Evolutionary conservation across 2,113 vertebrate genomes (phyloP).

Genomic region (Chamaea fasciata): DNA sequence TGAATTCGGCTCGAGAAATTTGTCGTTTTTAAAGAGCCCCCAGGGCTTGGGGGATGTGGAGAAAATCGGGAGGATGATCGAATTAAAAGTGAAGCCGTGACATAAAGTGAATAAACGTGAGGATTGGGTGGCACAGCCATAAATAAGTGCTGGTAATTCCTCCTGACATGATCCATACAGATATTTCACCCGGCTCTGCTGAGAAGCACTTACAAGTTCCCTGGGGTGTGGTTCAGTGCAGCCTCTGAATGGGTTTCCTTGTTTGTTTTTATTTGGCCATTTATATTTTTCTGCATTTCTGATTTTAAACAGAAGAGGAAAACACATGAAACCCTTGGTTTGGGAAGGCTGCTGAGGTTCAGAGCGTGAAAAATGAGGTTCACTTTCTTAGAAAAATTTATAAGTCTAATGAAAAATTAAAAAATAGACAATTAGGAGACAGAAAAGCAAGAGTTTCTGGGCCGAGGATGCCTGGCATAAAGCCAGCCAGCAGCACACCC

Average conservation of each 20-base stretch:
- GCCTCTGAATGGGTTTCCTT: not conserved
- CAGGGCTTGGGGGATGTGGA: not conserved
- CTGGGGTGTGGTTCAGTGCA: not conserved
- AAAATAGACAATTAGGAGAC: no score
- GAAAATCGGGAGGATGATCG: not conserved
- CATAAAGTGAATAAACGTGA: not conserved
- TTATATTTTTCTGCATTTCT: not conserved
- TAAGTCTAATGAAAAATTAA: no score
- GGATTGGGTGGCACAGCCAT: not conserved
- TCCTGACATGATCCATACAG: not conserved
- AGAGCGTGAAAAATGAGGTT: no score
- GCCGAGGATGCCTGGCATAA: no score
- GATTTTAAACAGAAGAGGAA: not conserved
- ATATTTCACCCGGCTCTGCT: not conserved
- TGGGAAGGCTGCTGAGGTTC: not conserved
- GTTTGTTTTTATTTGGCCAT: not conserved
- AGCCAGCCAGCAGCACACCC: no score
- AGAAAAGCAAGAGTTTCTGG: no score
- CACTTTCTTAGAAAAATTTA: no score
- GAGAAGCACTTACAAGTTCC: not conserved
- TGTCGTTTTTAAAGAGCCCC: not conserved
- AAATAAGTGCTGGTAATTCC: not conserved
- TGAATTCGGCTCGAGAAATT: not conserved
- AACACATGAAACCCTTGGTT: rapidly evolving
- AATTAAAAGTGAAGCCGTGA: not conserved